These are phyloP conservation scores for Spisula solida DNA, from an alignment of 2,888 invertebrate genomes.

Conservation along the genomic window DNA sequence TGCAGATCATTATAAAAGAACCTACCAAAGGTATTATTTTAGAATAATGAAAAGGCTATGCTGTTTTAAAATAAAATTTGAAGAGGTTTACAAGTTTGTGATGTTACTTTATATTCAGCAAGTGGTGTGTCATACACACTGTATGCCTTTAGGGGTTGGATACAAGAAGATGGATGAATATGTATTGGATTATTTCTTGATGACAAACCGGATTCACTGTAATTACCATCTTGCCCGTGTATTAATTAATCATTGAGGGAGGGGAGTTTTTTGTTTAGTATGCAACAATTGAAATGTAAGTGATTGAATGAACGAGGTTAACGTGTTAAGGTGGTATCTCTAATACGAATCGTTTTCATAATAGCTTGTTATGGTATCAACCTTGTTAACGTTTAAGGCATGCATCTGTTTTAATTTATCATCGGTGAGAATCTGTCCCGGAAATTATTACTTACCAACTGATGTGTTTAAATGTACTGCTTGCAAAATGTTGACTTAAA, in stretches of 20 bases:
- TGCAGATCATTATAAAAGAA: too few species aligned
- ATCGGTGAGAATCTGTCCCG: background rate
- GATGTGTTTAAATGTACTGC: background rate
- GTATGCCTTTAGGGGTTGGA: conserved; percentile 33
- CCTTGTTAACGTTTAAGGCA: background rate
- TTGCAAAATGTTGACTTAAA: conserved; percentile 9
- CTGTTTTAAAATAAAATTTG: background rate
- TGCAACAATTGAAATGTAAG: conserved; percentile 9
- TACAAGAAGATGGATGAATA: conserved; percentile 52
- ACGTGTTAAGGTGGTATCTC: background rate
- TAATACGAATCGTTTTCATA: background rate
- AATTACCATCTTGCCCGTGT: conserved; percentile 43
- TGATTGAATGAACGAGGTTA: background rate
- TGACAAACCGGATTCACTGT: conserved; percentile 37
- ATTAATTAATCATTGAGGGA: conserved; percentile 39
- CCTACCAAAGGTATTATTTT: too few species aligned
- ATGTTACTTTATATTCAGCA: conserved; percentile 11
- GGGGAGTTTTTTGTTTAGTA: conserved; percentile 18
- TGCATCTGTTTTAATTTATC: conserved; percentile 24
- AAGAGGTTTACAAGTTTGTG: background rate
- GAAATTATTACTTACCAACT: background rate
- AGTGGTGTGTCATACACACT: background rate
- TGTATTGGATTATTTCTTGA: conserved; percentile 48
- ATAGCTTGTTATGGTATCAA: background rate
- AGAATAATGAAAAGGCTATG: too few species aligned